Percentiles rank a stretch among this genome's conserved stretches.
Evolutionary conservation across 2,797 vertebrate genomes (phyloP).

Genomic region (Pseudotriccus pelzelni): DNA sequence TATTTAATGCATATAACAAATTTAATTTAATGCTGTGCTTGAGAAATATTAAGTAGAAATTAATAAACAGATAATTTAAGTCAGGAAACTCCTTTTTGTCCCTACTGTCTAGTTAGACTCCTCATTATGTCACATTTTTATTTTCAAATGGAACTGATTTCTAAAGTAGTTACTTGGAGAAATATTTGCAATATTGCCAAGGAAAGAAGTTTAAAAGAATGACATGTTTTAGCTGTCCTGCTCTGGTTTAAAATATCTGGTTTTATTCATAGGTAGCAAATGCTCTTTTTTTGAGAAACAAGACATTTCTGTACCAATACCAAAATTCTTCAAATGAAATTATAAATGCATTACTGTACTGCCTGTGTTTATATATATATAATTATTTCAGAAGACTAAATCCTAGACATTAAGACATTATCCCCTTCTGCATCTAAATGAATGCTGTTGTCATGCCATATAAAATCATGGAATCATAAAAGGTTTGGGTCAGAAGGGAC

Average conservation of each 20-base stretch:
- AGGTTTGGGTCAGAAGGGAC: not conserved
- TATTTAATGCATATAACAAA: not conserved
- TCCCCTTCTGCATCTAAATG: not conserved
- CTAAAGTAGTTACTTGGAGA: not conserved
- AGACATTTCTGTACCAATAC: not conserved
- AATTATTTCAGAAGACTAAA: not conserved
- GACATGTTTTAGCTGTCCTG: not conserved
- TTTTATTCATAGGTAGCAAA: not conserved
- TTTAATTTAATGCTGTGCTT: not conserved
- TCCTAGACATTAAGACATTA: not conserved
- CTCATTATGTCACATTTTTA: not conserved
- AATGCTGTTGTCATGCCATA: too few relatives aligned
- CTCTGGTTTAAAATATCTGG: not conserved
- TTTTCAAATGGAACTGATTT: not conserved
- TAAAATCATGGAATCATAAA: not conserved
- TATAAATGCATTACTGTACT: not conserved
- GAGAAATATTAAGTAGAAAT: not conserved
- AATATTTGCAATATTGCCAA: not conserved
- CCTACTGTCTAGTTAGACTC: not conserved
- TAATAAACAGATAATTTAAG: not conserved
- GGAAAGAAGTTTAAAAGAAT: not conserved
- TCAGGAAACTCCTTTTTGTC: not conserved
- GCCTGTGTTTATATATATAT: not conserved
- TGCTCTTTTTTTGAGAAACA: not conserved
- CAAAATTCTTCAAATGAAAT: not conserved